Evolutionary conservation across 2,888 invertebrate genomes (phyloP), one percentile per base, ranked within the genome.

Genomic region (Agrotis clavis): DNA sequence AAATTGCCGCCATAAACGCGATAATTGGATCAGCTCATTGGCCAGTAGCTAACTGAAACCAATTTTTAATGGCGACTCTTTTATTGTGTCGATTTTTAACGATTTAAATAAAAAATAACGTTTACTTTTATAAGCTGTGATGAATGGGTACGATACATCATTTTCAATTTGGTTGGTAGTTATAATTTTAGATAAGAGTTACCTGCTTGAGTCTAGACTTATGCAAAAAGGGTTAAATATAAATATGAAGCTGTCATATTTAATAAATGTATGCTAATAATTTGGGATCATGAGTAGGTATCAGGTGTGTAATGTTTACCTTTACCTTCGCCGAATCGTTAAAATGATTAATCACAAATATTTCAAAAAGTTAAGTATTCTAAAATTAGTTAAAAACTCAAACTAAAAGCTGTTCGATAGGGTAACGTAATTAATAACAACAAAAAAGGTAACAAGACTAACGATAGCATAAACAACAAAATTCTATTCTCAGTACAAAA

Each of bases 11-110:
- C 90, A 94, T 94, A 94, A 94, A 94, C 90, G 92, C 88, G 91
- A 92, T 94, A 94, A 94, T 94, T 93, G 94, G 93, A 92, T 92
- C 92, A 92, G 91, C 93, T 93, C 93, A 94, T 94, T 94, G 94
- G 92, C 88, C 93, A 89, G 93, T 92, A 93, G 94, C 93, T 93
- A 93, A 94, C 91, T 93, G 94, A 94, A 93, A 92, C 91, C 90
- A 91, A 92, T 91, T 93, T 86, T 93, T 92, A 91, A 90, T 73
- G 76, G 76, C 75, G 62, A 76, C 75, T 75, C 79, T 84, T 83
- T 85, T 81, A 80, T 79, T 81, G 74, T 65, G 76, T 75, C 63
- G 74, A 69, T 77, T 73, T 83, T 74, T 68, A 65, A 74, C 18
- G 56, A 73, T 75, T 72, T 74, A 71, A 67, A 75, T 56, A 71